Evolutionary conservation across 2,797 vertebrate genomes (phyloP), one percentile per base, ranked within the genome.

Genomic region (Synaphobranchus kaupii): DNA sequence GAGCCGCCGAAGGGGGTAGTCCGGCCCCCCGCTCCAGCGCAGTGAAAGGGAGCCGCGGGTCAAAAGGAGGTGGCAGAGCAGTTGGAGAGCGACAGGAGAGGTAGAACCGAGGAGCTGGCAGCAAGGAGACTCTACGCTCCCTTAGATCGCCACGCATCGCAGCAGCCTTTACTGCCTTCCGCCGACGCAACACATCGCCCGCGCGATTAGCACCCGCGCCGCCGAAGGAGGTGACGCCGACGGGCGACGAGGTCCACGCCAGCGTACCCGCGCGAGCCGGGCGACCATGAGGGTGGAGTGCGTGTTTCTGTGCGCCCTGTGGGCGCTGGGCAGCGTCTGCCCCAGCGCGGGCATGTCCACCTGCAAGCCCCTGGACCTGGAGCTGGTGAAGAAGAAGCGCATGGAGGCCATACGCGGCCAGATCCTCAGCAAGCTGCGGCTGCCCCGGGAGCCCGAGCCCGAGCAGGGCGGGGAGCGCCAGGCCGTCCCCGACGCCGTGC

Each of bases 391-490:
- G 85, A 92, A 91, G 88, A 96, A 96, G 88, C 93, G 96, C 56
- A 96, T 97, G n/a, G 96, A 97, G 88, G 96, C 96, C 78, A 96
- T 97, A 82, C 93, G 96, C 28, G 96, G 96, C 5, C 96, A 97
- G 90, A 97, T 97, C 87, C 93, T 97, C 84, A 97, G 96, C 90
- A 97, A 97, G 48, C 93, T 97, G 17, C 93, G 94, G 25, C 90
- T 97, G 47, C 83, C 93, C 78, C 94, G 91, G 28, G 94, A 96
- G 31, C 96, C 96, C 0, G 89, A 90, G n/a, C 86, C 86, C 15
- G 91, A 91, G 0, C 68, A 90, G 54, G 85, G 87, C 25, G 50
- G 44, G 58, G 88, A 88, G 13, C 66, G 73, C 0, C 85, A 92
- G 44, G 88, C 92, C 3, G 88, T 94, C 12, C 94, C 96, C 0